Conservation (phyloP, 2,888 invertebrate genomes). For the Chrysolina haemoptera region DNA sequence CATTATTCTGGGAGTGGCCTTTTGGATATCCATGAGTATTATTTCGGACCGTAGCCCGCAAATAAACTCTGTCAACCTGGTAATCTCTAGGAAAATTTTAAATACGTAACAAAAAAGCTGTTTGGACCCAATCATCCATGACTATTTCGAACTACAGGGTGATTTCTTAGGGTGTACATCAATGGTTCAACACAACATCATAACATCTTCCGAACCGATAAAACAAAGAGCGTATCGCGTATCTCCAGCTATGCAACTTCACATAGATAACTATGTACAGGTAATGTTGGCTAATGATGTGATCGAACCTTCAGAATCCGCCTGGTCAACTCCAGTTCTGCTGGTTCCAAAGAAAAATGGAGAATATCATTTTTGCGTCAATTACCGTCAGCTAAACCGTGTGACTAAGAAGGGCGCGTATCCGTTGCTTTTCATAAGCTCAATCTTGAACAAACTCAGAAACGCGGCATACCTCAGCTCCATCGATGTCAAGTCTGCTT, state of each 20-base stretch:
- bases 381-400: conserved; percentile 51
- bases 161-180: neutral
- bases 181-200: neutral
- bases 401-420: conserved; percentile 41
- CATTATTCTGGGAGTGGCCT: conserved; percentile 36
- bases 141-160: neutral
- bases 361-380: conserved; percentile 53
- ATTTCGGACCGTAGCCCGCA: conserved; percentile 25
- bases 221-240: conserved; percentile 45
- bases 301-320: too few species aligned
- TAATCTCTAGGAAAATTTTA: neutral
- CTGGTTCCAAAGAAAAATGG: conserved; percentile 61
- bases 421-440: too few species aligned
- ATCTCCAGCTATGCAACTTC: conserved; percentile 36
- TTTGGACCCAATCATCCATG: neutral
- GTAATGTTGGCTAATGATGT: conserved; percentile 54
- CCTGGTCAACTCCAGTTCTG: conserved; percentile 51
- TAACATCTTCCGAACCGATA: conserved; percentile 35
- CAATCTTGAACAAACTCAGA: neutral
- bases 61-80: neutral
- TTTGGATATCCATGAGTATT: conserved; percentile 41
- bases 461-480: conserved; percentile 39
- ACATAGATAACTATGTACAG: conserved; percentile 45
- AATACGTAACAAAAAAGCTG: neutral
- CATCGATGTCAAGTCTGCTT: conserved; percentile 39